Evolutionary conservation across 2,888 invertebrate genomes (phyloP), one percentile per base, ranked within the genome.

Genomic region (Nemoura dubitans): DNA sequence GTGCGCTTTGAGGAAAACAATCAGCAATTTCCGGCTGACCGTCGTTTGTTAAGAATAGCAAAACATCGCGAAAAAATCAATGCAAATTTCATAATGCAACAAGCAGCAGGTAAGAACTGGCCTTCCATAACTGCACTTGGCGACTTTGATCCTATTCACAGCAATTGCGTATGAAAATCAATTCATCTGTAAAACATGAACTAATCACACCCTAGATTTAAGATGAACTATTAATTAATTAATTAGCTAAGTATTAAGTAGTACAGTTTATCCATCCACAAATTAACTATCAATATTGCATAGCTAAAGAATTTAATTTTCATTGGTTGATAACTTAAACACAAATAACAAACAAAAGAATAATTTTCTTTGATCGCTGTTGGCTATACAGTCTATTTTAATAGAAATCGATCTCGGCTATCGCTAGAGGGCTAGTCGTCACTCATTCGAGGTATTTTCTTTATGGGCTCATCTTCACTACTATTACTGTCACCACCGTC

Each of bases 361-460:
- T n/a, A 42, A 27, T 84, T 42, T 42, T n/a, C 43, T 26, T 84
- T 59, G 59, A 59, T 59, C 59, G 21, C 14, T 59, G 59, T 21
- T 16, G 14, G 59, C 59, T 59, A n/a, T n/a, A 59, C 59, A 59
- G 59, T 59, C 59, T 59, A 59, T 59, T 59, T 7, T 10, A 36
- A 36, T 10, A 59, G 3, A 59, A 10, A 59, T 21, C 21, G 59
- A 21, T 21, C 59, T 59, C 14, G 59, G 21, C 21, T 1, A 59
- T 21, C 14, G 14, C 2, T 59, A 59, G 59, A 59, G 59, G 14
- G 59, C 78, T 78, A 27, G n/a, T 78, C 59, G 30, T 76, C 76
- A 25, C 76, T 85, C n/a, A 85, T 76, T 85, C 85, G 78, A 59
- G 76, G 77, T 85, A 43, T 76, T 85, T 78, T 42, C 21, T 43